Conservation (phyloP, 2,797 vertebrate species). For the Manis javanica region DNA sequence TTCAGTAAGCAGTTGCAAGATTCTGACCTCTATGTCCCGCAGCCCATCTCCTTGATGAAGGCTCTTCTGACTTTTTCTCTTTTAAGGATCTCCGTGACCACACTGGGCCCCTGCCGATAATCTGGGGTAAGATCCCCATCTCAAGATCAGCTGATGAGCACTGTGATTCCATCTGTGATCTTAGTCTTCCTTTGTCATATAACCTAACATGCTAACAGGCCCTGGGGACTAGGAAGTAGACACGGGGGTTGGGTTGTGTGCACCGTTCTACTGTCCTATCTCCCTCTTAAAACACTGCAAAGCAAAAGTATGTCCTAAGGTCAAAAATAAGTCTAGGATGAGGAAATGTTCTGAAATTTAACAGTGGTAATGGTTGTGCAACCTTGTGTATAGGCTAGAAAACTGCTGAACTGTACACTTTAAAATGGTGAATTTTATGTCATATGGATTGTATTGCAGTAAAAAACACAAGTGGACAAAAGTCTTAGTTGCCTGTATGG, state of each 20-base stretch:
- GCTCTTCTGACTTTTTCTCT: background rate
- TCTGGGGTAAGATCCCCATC: background rate
- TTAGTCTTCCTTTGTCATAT: background rate
- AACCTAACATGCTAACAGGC: background rate
- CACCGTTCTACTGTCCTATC: background rate
- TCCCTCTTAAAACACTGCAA: background rate
- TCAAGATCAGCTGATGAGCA: background rate
- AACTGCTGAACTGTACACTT: background rate
- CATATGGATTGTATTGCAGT: background rate
- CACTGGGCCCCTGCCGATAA: background rate
- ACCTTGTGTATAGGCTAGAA: background rate
- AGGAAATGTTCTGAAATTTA: conserved; percentile 11
- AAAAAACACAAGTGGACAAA: background rate
- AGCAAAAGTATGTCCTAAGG: background rate
- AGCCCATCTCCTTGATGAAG: background rate
- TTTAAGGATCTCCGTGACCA: background rate
- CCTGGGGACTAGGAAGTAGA: background rate
- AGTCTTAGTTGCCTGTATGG: background rate
- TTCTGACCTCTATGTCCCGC: background rate
- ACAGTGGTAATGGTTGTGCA: background rate
- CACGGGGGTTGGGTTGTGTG: background rate
- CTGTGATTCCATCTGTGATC: background rate
- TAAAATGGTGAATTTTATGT: conserved; percentile 11
- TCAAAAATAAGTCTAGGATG: background rate
- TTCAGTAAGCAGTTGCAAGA: background rate